A percentile compares a stretch with the other conserved stretches of the same genome.
Evolutionary conservation across 2,113 vertebrate genomes (phyloP).

Genomic region (Notothenia coriiceps): DNA sequence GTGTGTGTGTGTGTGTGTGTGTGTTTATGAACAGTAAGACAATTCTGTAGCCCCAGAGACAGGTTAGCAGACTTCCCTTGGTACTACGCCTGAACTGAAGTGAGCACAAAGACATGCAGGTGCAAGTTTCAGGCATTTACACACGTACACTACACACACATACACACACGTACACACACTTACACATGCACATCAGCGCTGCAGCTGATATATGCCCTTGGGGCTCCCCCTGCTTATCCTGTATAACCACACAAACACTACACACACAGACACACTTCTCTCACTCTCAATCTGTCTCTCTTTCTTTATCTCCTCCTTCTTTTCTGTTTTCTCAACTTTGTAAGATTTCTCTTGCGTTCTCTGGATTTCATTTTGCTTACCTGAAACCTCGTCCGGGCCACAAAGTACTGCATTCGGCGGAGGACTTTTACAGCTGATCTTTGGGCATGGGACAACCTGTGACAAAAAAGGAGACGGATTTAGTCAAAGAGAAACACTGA

Average conservation of each 20-base stretch:
- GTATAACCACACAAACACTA: constrained; percentile 41
- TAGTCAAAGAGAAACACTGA: background rate
- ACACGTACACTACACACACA: constrained; percentile 38
- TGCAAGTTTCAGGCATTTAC: constrained; percentile 70
- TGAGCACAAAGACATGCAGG: constrained; percentile 68
- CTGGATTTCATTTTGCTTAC: constrained; percentile 71
- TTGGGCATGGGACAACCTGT: constrained; percentile 90
- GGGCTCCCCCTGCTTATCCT: constrained; percentile 45
- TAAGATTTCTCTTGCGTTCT: background rate
- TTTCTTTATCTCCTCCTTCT: constrained; percentile 25
- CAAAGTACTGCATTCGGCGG: constrained; percentile 92
- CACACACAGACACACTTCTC: constrained; percentile 12
- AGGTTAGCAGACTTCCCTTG: constrained; percentile 62
- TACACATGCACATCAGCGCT: constrained; percentile 22
- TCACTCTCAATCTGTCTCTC: constrained; percentile 25
- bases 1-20: no score
- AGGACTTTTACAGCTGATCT: constrained; percentile 90
- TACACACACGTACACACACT: constrained; percentile 26
- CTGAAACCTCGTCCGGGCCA: constrained; percentile 92
- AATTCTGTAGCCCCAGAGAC: constrained; percentile 61
- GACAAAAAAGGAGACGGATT: constrained; percentile 40
- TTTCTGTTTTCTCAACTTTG: background rate
- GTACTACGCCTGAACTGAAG: constrained; percentile 55
- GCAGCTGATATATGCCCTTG: constrained; percentile 55
- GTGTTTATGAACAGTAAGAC: constrained; percentile 36